Conservation (phyloP, 2,888 invertebrate species). For the Dorcus parallelipipedus region DNA sequence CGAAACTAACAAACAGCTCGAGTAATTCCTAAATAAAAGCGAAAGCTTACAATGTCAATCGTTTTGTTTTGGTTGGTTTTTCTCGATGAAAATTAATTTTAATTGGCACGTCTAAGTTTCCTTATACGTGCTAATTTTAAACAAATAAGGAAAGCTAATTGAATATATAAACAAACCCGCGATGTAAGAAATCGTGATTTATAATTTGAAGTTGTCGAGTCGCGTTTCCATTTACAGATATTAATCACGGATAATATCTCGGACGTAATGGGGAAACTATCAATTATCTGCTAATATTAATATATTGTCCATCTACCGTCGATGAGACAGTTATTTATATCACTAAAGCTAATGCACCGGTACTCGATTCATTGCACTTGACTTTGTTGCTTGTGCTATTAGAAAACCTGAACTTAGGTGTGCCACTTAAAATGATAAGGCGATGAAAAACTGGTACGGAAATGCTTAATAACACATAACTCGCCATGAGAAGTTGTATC, state of each 20-base stretch:
- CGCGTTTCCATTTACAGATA: constrained; percentile 9
- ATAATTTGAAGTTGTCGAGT: background rate
- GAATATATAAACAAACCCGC: background rate
- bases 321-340: constrained; percentile 25
- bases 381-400: background rate
- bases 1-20: too few relatives aligned
- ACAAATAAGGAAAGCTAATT: background rate
- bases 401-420: background rate
- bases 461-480: background rate
- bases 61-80: too few relatives aligned
- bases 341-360: constrained; percentile 12
- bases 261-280: constrained; percentile 12
- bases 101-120: background rate
- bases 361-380: background rate
- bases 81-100: background rate
- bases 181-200: background rate
- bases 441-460: background rate
- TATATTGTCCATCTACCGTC: constrained; percentile 16
- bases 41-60: too few relatives aligned
- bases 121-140: background rate
- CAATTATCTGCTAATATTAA: constrained; percentile 18
- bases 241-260: constrained; percentile 14
- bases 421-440: background rate
- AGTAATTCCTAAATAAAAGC: too few relatives aligned
- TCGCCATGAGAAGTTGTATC: too few relatives aligned